A percentile compares a stretch with the other conserved stretches of the same genome.
Conservation (phyloP, 2,797 vertebrate genomes). For the Myotis daubentonii region DNA sequence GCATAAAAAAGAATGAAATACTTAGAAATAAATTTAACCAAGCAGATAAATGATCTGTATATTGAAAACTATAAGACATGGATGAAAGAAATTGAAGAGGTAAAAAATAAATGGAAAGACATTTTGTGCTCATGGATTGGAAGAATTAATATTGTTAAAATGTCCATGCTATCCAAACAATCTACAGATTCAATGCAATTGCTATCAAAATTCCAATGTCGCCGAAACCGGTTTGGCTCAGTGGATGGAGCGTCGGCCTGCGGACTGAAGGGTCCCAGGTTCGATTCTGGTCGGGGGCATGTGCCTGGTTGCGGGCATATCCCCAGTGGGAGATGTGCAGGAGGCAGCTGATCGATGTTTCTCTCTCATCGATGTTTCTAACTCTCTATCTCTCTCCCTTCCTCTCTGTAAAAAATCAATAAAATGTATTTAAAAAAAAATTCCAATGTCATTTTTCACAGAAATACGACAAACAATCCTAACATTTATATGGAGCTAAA, state of each 20-base stretch:
- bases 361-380: too few relatives aligned
- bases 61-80: background rate
- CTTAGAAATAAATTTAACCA: background rate
- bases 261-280: too few relatives aligned
- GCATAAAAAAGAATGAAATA: background rate
- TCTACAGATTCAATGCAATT: background rate
- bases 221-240: too few relatives aligned
- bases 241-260: too few relatives aligned
- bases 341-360: too few relatives aligned
- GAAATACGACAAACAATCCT: background rate
- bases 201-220: background rate
- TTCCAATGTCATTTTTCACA: background rate
- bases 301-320: too few relatives aligned
- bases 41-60: background rate
- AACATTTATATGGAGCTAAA: background rate
- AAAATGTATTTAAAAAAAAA: too few relatives aligned
- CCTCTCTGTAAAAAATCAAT: too few relatives aligned
- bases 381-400: too few relatives aligned
- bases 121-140: background rate
- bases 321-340: too few relatives aligned
- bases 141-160: background rate
- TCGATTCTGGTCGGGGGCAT: too few relatives aligned
- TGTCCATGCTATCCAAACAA: background rate
- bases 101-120: background rate
- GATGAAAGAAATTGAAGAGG: background rate